Evolutionary conservation across 2,888 invertebrate genomes (phyloP), one percentile per base, ranked within the genome.

Genomic region (Beris chalybata): DNA sequence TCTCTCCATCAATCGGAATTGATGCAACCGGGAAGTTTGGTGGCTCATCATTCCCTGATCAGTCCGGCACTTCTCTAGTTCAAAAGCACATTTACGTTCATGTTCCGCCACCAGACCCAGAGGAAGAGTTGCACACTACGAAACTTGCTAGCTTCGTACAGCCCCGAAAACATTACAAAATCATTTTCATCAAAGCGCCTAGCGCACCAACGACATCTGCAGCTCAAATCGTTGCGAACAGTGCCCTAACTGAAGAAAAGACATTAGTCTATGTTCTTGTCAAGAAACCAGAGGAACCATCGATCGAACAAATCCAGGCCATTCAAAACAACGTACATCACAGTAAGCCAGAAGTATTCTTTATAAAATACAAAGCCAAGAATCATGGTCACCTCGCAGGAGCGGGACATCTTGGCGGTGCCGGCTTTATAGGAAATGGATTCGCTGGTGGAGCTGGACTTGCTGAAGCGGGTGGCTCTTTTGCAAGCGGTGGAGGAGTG

Each of bases 81-180:
- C 92, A 92, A 79, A 93, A 93, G 74, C 92, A 92, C 77, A 92
- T 93, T 4, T 93, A 92, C 82, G 92, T 93, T 5, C 92, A 92
- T 78, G 91, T 92, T 31, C 92, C 92, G 22, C 92, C 92, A 47
- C 91, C 91, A 70, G 92, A 92, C 77, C 87, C 88, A 12, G 91
- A 91, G 74, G 84, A 87, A 74, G 66, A 85, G 89, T 76, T 82
- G 83, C 65, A 65, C 4, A n/a, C 57, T 11, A 5, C 57, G n/a
- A 47, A 54, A 83, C 85, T 68, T 30, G 44, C 11, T 86, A 87
- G 53, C 85, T 88, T 56, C 82, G 87, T 75, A 3, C 78, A 85
- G 6, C 84, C 88, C 4, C 88, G 88, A 76, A 89, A 88, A 72
- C 88, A 89, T 74, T 89, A 89, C 82, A 89, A 89, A 74, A 89